Conservation (phyloP, 1,140 invertebrate genomes). For the Akabosia matsudoensis region DNA sequence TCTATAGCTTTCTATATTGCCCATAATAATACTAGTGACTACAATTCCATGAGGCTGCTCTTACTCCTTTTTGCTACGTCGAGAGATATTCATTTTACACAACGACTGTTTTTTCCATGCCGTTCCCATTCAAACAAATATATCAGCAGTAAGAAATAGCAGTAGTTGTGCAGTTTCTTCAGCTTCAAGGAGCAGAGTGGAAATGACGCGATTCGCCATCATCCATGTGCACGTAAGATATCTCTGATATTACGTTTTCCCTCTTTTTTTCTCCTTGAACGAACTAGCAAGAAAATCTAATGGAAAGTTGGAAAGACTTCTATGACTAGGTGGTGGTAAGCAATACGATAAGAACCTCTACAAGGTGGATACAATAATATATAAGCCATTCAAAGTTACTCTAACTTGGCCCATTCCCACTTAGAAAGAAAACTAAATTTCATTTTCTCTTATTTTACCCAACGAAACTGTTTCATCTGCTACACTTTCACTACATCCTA, state of each 20-base stretch:
- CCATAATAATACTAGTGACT: constrained; percentile 19
- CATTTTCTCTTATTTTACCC: constrained; percentile 12
- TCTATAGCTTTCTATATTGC: constrained; percentile 19
- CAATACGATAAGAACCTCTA: not conserved
- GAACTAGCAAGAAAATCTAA: not conserved
- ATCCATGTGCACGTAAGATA: constrained; percentile 23
- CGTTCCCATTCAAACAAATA: not conserved
- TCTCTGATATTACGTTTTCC: constrained; percentile 5
- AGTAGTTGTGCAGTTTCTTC: constrained; percentile 1
- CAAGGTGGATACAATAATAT: constrained; percentile 21
- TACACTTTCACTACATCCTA: not conserved
- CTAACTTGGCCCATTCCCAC: constrained; percentile 21
- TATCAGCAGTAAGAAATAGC: constrained; percentile 1
- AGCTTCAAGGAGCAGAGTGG: constrained; percentile 9
- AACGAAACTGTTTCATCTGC: not conserved
- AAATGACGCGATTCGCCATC: constrained; percentile 23
- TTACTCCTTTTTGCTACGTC: not conserved
- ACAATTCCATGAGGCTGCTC: constrained; percentile 8
- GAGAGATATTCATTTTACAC: constrained; percentile 19
- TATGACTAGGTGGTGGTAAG: not conserved
- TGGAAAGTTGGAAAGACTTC: not conserved
- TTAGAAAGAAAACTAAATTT: constrained; percentile 24
- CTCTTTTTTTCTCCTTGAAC: not conserved
- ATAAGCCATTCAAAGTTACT: constrained; percentile 24
- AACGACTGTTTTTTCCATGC: not conserved